phyloP scores from a whole-genome alignment of 1,140 invertebrate genomes.

The Periplaneta americana region DNA sequence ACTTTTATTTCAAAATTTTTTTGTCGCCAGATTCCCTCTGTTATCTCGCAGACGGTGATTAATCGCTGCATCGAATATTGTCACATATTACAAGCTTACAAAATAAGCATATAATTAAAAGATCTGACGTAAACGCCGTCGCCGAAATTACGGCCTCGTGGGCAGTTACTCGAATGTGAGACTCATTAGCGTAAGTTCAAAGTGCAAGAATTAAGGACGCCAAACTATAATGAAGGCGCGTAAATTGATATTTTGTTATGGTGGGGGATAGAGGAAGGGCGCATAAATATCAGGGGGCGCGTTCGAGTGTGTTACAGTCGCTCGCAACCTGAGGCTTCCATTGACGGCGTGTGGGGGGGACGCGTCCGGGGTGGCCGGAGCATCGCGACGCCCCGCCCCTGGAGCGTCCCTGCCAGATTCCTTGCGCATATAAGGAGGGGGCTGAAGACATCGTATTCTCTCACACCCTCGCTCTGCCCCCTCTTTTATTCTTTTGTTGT shows the following conservation, averaged over 20 bases:
- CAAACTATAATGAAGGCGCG: neutral
- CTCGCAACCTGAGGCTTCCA: neutral
- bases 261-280: neutral
- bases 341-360: neutral
- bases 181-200: too few relatives aligned
- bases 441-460: neutral
- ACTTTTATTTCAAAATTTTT: too few relatives aligned
- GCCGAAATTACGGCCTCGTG: too few relatives aligned
- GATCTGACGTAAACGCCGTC: too few relatives aligned
- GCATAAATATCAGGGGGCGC: neutral
- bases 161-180: neutral
- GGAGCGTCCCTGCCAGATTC: slow-evolving; percentile 6
- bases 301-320: neutral
- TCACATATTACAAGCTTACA: too few relatives aligned
- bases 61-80: too few relatives aligned
- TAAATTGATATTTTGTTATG: too few relatives aligned
- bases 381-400: neutral
- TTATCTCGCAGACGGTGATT: too few relatives aligned
- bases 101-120: too few relatives aligned
- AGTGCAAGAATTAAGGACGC: too few relatives aligned
- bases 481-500: neutral
- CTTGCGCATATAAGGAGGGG: slow-evolving; percentile 10
- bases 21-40: too few relatives aligned
- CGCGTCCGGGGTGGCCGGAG: neutral
- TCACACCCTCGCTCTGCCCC: neutral